phyloP scores from a whole-genome alignment of 2,113 vertebrate species.

The Cairina moschata region DNA sequence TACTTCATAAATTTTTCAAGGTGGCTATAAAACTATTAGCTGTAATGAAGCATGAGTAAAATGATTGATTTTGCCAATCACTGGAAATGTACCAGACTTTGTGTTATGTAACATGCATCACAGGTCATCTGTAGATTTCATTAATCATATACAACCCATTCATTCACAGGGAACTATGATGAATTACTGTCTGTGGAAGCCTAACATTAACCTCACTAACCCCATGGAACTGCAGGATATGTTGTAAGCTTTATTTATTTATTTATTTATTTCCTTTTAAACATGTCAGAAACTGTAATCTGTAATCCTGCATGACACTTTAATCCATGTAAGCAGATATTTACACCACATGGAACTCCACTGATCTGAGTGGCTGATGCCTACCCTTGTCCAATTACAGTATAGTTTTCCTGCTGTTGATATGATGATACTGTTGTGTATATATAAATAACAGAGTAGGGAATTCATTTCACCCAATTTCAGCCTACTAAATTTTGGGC shows the following conservation, averaged over 20 bases:
- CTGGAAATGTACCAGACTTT: not conserved
- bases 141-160: slow-evolving; percentile 22
- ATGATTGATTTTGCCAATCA: slow-evolving; percentile 47
- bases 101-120: not conserved
- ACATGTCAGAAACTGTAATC: slow-evolving; percentile 18
- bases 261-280: not conserved
- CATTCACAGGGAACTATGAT: not conserved
- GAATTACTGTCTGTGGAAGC: slow-evolving; percentile 10
- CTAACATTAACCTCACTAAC: slow-evolving; percentile 6
- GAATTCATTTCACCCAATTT: not conserved
- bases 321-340: slow-evolving; percentile 44
- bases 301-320: slow-evolving; percentile 26
- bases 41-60: not conserved
- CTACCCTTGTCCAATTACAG: not conserved
- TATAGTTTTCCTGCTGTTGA: not conserved
- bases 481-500: not conserved
- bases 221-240: not conserved
- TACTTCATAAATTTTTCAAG: not conserved
- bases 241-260: not conserved
- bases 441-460: not conserved
- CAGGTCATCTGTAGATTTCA: slow-evolving; percentile 23
- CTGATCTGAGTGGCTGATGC: not conserved
- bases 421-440: not conserved
- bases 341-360: not conserved
- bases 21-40: slow-evolving; percentile 1